Conservation (phyloP, 2,113 vertebrate genomes). For the Toxotes jaculatrix region DNA sequence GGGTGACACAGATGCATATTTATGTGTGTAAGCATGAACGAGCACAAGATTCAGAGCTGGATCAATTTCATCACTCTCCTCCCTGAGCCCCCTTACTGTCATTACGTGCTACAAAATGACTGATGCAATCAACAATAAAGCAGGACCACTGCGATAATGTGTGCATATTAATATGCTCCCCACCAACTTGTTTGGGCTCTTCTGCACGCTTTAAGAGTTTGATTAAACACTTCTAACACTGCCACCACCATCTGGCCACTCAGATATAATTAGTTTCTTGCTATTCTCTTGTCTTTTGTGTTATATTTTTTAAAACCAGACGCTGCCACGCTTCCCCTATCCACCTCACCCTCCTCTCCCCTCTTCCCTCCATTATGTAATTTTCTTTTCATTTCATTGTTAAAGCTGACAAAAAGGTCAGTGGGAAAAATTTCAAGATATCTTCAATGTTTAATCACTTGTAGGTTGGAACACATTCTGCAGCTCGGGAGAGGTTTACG, state of each 20-base stretch:
- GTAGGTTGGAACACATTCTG: conserved; percentile 15
- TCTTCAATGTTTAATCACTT: conserved; percentile 78
- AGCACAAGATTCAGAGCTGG: conserved; percentile 12
- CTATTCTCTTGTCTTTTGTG: conserved; percentile 62
- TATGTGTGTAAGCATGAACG: conserved; percentile 11
- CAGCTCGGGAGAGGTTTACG: conserved; percentile 44
- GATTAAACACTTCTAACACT: conserved; percentile 76
- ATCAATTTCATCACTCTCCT: conserved; percentile 47
- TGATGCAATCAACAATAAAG: conserved; percentile 64
- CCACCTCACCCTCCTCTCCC: neutral
- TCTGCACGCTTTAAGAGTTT: conserved; percentile 72
- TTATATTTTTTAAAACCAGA: conserved; percentile 19
- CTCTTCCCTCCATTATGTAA: conserved; percentile 51
- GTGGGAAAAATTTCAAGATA: conserved; percentile 38
- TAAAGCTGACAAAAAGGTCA: conserved; percentile 70
- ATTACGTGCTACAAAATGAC: conserved; percentile 48
- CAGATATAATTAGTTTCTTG: conserved; percentile 73
- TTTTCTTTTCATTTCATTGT: conserved; percentile 71
- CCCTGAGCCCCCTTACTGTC: neutral
- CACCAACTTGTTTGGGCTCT: conserved; percentile 69
- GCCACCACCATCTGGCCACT: conserved; percentile 72
- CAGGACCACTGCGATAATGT: conserved; percentile 31
- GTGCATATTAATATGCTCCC: conserved; percentile 71
- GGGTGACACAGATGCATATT: neutral
- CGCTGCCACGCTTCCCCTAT: neutral